Evolutionary conservation across 2,888 invertebrate genomes (phyloP).

Genomic region (Acrobeloides nanus): DNA sequence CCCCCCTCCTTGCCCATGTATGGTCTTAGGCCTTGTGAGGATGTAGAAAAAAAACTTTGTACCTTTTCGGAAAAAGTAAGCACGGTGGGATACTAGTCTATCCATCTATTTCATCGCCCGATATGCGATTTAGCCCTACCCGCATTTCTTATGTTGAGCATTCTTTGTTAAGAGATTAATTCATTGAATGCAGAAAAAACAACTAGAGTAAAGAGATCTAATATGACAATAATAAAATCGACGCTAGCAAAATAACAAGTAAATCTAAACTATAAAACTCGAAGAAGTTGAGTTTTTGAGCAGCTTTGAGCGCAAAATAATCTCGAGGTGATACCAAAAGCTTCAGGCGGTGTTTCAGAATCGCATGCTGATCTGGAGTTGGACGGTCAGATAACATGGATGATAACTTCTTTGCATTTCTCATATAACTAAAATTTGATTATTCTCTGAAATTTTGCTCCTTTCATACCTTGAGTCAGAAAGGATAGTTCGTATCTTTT

Average conservation of each 20-base stretch:
- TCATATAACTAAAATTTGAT: constrained; percentile 27
- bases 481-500: constrained; percentile 17
- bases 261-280: constrained; percentile 26
- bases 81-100: too few species aligned
- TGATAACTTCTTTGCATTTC: constrained; percentile 34
- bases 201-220: not conserved
- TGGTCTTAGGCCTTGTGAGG: too few species aligned
- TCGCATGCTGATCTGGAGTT: constrained; percentile 20
- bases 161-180: too few species aligned
- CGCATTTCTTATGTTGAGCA: too few species aligned
- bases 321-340: constrained; percentile 27
- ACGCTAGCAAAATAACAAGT: not conserved
- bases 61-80: too few species aligned
- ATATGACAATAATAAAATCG: constrained; percentile 4
- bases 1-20: too few species aligned
- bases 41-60: too few species aligned
- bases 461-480: constrained; percentile 8
- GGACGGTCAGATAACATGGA: constrained; percentile 45
- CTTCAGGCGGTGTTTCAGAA: constrained; percentile 36
- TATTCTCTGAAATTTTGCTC: too few species aligned
- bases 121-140: too few species aligned
- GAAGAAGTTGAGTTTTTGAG: constrained; percentile 31
- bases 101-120: too few species aligned
- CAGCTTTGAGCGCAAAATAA: constrained; percentile 36
- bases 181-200: too few species aligned